These are phyloP conservation scores for Siderastrea siderea DNA, from an alignment of 92 coral and sea anemone genomes.

Conservation along the genomic window DNA sequence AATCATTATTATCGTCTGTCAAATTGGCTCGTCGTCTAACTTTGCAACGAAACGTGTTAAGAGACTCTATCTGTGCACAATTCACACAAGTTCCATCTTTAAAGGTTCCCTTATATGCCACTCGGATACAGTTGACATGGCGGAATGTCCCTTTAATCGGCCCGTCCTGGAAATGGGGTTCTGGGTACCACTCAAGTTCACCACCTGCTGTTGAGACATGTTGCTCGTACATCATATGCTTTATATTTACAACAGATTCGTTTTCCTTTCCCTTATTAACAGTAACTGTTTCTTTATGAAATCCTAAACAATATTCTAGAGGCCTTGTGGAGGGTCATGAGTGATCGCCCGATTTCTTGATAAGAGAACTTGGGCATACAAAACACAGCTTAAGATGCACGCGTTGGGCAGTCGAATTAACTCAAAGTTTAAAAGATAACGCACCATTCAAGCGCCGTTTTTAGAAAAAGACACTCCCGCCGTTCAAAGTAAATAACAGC, in stretches of 20 bases:
- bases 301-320: background rate
- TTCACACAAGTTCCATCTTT: background rate
- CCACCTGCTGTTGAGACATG: background rate
- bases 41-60: background rate
- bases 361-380: no score
- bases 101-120: background rate
- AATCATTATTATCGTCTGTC: background rate
- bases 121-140: background rate
- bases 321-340: background rate
- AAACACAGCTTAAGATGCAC: no score
- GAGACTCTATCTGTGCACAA: background rate
- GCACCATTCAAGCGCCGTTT: no score
- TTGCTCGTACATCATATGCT: background rate
- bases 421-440: no score
- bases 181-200: background rate
- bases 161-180: background rate
- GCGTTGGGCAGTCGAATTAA: no score
- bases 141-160: background rate
- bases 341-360: no score
- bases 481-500: no score
- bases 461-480: no score
- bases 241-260: background rate
- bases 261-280: background rate
- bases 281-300: background rate
- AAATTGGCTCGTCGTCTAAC: background rate